Evolutionary conservation across 2,113 vertebrate species (phyloP).

Genomic region (Promerops cafer): DNA sequence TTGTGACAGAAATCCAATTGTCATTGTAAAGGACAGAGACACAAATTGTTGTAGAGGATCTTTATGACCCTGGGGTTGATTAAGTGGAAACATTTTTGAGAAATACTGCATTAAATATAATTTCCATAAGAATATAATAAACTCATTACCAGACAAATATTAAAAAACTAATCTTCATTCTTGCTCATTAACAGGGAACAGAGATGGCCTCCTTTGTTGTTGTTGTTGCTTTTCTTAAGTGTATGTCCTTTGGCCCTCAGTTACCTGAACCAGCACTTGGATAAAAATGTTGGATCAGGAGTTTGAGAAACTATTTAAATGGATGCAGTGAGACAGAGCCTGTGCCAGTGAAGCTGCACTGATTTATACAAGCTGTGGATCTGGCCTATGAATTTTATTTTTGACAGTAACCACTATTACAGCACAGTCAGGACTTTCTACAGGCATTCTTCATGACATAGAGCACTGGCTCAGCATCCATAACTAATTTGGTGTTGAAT

Average conservation of each 20-base stretch:
- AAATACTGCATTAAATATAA: background rate
- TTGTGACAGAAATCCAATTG: background rate
- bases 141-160: background rate
- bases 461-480: background rate
- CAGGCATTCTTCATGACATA: background rate
- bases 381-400: conserved; percentile 5
- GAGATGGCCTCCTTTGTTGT: background rate
- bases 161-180: background rate
- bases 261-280: background rate
- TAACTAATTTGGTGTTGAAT: background rate
- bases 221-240: background rate
- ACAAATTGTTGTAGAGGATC: background rate
- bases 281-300: background rate
- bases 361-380: background rate
- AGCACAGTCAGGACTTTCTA: conserved; percentile 4
- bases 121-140: background rate
- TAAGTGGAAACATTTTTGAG: background rate
- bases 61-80: background rate
- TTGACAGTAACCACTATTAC: background rate
- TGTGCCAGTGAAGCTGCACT: background rate
- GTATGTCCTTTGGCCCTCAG: background rate
- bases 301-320: background rate
- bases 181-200: background rate
- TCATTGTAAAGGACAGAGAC: background rate
- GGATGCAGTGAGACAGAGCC: background rate